These are phyloP conservation scores for Crocidura indochinensis DNA, from an alignment of 2,797 vertebrate genomes.

Conservation along the genomic window DNA sequence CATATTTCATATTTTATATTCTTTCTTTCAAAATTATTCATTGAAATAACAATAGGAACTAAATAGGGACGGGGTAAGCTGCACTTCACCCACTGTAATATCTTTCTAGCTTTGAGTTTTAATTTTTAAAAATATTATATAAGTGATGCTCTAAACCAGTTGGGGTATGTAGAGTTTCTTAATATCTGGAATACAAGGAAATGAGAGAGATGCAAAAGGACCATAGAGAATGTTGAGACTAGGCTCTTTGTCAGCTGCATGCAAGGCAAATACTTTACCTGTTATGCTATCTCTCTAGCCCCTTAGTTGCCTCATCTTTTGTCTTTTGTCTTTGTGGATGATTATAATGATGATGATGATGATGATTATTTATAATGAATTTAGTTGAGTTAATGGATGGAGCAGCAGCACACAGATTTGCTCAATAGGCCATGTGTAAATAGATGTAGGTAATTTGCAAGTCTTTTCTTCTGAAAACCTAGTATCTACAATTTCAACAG, in stretches of 20 bases:
- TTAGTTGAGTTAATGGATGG: neutral
- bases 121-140: too few species aligned
- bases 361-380: neutral
- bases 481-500: neutral
- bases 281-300: too few species aligned
- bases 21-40: slow-evolving; percentile 7
- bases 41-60: neutral
- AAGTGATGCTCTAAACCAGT: too few species aligned
- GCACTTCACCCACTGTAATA: too few species aligned
- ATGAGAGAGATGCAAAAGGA: too few species aligned
- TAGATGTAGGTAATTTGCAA: slow-evolving; percentile 14
- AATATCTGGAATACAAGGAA: too few species aligned
- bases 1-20: neutral
- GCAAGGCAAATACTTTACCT: too few species aligned
- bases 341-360: neutral
- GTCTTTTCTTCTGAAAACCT: neutral
- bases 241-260: too few species aligned
- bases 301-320: neutral
- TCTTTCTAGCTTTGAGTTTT: too few species aligned
- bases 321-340: neutral
- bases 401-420: neutral
- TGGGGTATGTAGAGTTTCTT: too few species aligned
- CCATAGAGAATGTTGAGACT: too few species aligned
- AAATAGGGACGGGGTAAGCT: too few species aligned
- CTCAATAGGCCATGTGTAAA: neutral